Evolutionary conservation across 1,140 invertebrate species (phyloP), one percentile per base, ranked within the genome.

Genomic region (Fopius arisanus): DNA sequence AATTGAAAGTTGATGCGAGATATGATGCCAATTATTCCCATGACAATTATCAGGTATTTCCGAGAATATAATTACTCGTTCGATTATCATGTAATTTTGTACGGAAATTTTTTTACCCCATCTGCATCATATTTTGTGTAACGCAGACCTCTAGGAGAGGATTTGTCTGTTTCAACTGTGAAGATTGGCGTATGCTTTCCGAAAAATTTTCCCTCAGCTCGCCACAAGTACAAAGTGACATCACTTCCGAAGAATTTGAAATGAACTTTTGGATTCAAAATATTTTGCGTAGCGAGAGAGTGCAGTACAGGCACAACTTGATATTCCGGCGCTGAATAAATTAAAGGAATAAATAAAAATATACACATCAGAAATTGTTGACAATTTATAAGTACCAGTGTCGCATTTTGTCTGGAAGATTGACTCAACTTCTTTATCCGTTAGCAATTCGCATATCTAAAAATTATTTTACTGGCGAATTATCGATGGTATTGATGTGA

Each of bases 171-270:
- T 54, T 66, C 40, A 14, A 67, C 71, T 12, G 71, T 72, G 31
- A 67, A 72, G 21, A 72, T 26, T 21, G 71, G 71, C 16, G 63
- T 72, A 67, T 72, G 71, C 54, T 37, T 31, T 51, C 71, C 71
- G 29, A 72, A 72, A 51, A 67, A 19, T 28, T 67, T 51, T 31
- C 71, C 71, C 31, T 72, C 71, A 4, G 65, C 62, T 7, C 63
- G 71, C 71, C 37, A 72, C 28, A 72, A 29, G 29, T 72, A 67
- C 10, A 72, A 41, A 9, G 41, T 31, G 12, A 72, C 51, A 43
- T 72, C 63, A 1, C 54, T 29, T 7, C 63, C 71, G 48, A 72
- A 72, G 16, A 29, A 63, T 54, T 67, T 28, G 26, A 72, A 72
- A n/a, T 54, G 12, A 0, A 72, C 63, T 67, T 72, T 19, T 1